Evolutionary conservation across 2,888 invertebrate genomes (phyloP).

Genomic region (Leptodirus hochenwartii): DNA sequence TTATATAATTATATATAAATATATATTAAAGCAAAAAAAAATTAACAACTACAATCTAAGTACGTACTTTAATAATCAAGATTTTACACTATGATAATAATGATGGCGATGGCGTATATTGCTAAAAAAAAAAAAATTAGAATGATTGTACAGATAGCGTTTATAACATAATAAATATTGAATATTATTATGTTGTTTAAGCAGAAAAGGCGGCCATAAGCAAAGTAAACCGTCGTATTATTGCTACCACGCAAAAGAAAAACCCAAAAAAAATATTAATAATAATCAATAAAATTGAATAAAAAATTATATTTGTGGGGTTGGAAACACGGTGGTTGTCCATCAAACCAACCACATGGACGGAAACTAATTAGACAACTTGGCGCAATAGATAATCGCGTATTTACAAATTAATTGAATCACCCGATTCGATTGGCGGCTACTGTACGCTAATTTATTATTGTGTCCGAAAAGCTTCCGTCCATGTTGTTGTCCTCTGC

Average conservation of each 20-base stretch:
- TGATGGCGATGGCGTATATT: conserved; percentile 27
- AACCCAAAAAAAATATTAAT: no score
- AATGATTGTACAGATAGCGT: conserved; percentile 32
- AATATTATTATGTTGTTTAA: conserved; percentile 26
- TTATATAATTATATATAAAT: conserved; percentile 21
- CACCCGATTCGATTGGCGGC: no score
- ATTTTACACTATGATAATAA: conserved; percentile 30
- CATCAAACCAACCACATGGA: no score
- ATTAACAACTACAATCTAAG: conserved; percentile 28
- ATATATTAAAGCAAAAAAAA: conserved; percentile 19
- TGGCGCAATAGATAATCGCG: no score
- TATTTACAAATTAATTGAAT: no score
- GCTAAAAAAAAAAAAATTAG: conserved; percentile 18
- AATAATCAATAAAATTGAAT: no score
- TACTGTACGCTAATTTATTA: no score
- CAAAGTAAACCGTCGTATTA: conserved; percentile 18
- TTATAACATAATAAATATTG: conserved; percentile 24
- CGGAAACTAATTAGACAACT: no score
- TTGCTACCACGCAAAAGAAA: no score
- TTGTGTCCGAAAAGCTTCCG: conserved; percentile 24
- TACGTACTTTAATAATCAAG: conserved; percentile 31
- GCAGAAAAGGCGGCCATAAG: conserved; percentile 3
- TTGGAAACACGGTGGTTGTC: no score
- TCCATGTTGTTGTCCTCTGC: no score
- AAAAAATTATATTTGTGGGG: no score